Conservation (phyloP, 2,797 vertebrate genomes). For the Poeciliopsis turneri region DNA sequence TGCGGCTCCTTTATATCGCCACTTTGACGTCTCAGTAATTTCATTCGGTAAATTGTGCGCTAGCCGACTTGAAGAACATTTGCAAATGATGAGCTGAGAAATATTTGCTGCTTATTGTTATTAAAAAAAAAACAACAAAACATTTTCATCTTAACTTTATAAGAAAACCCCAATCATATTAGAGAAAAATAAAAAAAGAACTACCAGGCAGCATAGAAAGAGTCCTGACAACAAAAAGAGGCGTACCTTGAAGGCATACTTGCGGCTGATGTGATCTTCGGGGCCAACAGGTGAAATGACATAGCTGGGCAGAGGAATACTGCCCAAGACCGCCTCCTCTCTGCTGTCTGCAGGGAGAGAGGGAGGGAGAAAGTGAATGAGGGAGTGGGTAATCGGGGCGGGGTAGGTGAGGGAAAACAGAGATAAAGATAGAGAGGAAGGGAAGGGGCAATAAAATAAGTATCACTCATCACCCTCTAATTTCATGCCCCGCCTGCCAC, state of each 20-base stretch:
- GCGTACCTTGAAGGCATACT: constrained; percentile 94
- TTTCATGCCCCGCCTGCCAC: constrained; percentile 45
- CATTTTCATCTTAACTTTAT: not conserved
- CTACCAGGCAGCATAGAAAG: not conserved
- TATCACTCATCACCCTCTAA: constrained; percentile 65
- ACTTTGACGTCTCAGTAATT: not conserved
- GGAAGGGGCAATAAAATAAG: constrained; percentile 48
- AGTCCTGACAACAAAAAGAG: not conserved
- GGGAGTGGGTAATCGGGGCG: not conserved
- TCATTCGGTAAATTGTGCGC: not conserved
- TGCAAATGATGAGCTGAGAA: not conserved
- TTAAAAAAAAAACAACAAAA: not conserved
- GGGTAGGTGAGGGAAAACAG: constrained; percentile 20
- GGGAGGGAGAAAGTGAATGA: not conserved
- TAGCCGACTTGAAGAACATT: not conserved
- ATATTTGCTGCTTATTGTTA: not conserved
- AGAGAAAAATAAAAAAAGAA: not conserved
- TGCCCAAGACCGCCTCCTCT: constrained; percentile 92
- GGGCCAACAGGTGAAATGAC: constrained; percentile 86
- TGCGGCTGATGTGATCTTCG: constrained; percentile 93
- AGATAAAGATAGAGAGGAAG: constrained; percentile 36
- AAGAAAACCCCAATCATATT: not conserved
- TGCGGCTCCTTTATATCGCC: not conserved
- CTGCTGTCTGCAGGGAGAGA: constrained; percentile 86
- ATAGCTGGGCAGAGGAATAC: constrained; percentile 94